Evolutionary conservation across 1,140 invertebrate species (phyloP).

Genomic region (Monochamus saltuarius): DNA sequence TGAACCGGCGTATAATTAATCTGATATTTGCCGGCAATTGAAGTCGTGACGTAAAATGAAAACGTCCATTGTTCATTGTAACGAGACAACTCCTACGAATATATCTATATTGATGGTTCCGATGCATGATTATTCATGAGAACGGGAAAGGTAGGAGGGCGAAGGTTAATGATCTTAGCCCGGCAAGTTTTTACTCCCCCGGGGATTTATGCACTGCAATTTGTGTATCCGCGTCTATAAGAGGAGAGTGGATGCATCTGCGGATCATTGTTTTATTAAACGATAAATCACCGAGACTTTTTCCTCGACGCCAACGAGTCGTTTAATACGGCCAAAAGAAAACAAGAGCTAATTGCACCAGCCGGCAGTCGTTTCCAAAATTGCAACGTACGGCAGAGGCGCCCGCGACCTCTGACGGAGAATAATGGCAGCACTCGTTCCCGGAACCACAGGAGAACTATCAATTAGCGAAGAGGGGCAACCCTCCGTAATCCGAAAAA

Average conservation of each 20-base stretch:
- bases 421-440: too few species aligned
- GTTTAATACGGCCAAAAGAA: too few species aligned
- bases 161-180: conserved; percentile 35
- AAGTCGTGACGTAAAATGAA: conserved; percentile 7
- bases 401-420: too few species aligned
- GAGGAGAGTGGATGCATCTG: conserved; percentile 1
- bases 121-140: conserved; percentile 34
- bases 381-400: too few species aligned
- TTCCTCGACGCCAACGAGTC: too few species aligned
- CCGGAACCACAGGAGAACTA: too few species aligned
- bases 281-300: conserved; percentile 3
- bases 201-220: conserved; percentile 17
- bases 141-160: conserved; percentile 25
- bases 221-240: neutral
- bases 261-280: conserved; percentile 16
- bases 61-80: conserved; percentile 21
- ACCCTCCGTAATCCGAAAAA: too few species aligned
- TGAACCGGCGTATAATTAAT: conserved; percentile 1
- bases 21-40: neutral
- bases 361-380: too few species aligned
- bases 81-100: conserved; percentile 17
- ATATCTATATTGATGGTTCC: conserved; percentile 26
- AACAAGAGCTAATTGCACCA: too few species aligned
- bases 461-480: too few species aligned
- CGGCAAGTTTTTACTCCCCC: conserved; percentile 11